Evolutionary conservation across 2,797 vertebrate species (phyloP).

Genomic region (Chloroceryle amazona): DNA sequence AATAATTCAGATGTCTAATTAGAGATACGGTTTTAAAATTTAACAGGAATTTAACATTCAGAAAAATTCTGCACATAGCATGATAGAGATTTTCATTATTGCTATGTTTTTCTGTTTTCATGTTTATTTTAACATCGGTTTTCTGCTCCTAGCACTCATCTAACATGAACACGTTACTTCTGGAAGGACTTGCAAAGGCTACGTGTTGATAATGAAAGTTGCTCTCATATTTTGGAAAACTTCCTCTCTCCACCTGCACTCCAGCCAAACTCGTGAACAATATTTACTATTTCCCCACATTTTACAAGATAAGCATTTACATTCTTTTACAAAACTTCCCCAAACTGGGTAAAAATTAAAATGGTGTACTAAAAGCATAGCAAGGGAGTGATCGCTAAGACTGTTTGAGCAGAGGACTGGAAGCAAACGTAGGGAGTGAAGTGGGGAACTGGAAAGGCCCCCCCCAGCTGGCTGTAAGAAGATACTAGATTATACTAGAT

Average conservation of each 20-base stretch:
- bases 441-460: neutral
- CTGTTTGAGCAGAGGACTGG: neutral
- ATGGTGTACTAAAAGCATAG: neutral
- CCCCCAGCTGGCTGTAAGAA: neutral
- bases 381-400: neutral
- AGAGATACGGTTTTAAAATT: neutral
- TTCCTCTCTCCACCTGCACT: neutral
- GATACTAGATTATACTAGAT: neutral
- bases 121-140: neutral
- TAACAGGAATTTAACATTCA: neutral
- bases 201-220: neutral
- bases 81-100: neutral
- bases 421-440: neutral
- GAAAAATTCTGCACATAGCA: neutral
- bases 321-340: neutral
- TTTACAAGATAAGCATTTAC: neutral
- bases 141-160: neutral
- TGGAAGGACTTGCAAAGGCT: neutral
- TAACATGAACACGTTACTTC: neutral
- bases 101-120: neutral
- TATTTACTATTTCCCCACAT: neutral
- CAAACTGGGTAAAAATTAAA: neutral
- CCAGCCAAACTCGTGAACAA: neutral
- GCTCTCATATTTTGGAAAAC: neutral
- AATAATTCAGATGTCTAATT: slow-evolving; percentile 27